A percentile compares a stretch with the other conserved stretches of the same genome.
These are phyloP conservation scores for Conomelus anceps DNA, from an alignment of 2,888 invertebrate genomes.

Conservation along the genomic window DNA sequence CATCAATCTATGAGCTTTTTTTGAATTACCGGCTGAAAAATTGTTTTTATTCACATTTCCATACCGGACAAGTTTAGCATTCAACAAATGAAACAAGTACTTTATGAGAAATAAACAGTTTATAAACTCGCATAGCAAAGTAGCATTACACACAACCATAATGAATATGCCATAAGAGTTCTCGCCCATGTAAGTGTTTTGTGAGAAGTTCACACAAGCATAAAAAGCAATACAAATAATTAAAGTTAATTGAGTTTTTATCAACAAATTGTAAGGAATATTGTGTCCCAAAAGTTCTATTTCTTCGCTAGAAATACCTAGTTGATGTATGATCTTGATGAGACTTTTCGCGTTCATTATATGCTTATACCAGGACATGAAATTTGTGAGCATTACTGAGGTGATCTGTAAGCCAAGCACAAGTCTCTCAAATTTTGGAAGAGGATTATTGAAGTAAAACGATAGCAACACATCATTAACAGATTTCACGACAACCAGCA, in stretches of 20 bases:
- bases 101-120: neutral
- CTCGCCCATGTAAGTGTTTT: conserved; percentile 21
- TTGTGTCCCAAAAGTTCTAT: conserved; percentile 4
- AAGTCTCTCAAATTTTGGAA: conserved; percentile 24
- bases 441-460: conserved; percentile 17
- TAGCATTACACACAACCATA: conserved; percentile 3
- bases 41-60: neutral
- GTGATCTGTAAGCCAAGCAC: conserved; percentile 20
- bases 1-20: neutral
- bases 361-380: conserved; percentile 19
- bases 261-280: conserved; percentile 11
- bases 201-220: conserved; percentile 16
- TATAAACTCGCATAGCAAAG: neutral
- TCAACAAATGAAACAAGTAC: neutral
- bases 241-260: neutral
- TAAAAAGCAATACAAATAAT: conserved; percentile 9
- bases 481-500: neutral
- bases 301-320: conserved; percentile 3
- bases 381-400: conserved; percentile 6
- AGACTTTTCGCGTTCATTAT: conserved; percentile 5
- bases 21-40: neutral
- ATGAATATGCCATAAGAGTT: conserved; percentile 18
- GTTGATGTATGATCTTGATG: conserved; percentile 1
- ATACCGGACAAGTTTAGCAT: neutral
- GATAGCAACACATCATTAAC: conserved; percentile 1